Conservation (phyloP, 2,888 invertebrate species). For the Sinodicranocentrus sp. region DNA sequence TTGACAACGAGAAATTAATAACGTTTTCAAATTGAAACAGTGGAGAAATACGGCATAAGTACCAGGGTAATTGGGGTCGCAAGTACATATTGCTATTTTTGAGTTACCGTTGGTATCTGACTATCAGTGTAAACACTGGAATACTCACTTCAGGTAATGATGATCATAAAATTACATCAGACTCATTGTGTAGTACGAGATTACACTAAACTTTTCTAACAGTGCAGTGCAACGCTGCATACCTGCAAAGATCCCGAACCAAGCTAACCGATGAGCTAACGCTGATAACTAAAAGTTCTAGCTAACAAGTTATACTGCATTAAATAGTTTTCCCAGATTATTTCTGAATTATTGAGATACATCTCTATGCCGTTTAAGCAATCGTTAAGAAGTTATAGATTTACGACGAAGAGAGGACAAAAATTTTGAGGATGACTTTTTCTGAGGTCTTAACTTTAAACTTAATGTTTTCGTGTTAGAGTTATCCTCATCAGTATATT, state of each 20-base stretch:
- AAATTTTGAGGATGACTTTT: conserved; percentile 46
- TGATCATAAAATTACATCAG: conserved; percentile 46
- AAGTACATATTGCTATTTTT: conserved; percentile 24
- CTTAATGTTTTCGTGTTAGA: conserved; percentile 8
- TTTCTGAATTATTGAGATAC: no score
- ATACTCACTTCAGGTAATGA: conserved; percentile 67
- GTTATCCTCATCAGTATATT: conserved; percentile 13
- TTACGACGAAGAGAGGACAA: conserved; percentile 32
- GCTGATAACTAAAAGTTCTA: no score
- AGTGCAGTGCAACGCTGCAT: no score
- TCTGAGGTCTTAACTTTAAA: conserved; percentile 28
- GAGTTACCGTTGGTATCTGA: conserved; percentile 17
- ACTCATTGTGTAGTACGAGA: conserved; percentile 34
- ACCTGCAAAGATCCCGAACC: no score
- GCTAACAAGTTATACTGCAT: no score
- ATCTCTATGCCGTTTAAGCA: no score
- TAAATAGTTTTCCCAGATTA: no score
- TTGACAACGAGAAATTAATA: no score
- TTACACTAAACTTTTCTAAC: no score
- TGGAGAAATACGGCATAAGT: no score
- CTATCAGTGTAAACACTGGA: conserved; percentile 27
- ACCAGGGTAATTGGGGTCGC: background rate
- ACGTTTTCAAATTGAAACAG: no score
- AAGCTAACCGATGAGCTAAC: no score
- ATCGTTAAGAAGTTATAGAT: conserved; percentile 30